Evolutionary conservation across 2,113 vertebrate species (phyloP).

Genomic region (Trachemys scripta): DNA sequence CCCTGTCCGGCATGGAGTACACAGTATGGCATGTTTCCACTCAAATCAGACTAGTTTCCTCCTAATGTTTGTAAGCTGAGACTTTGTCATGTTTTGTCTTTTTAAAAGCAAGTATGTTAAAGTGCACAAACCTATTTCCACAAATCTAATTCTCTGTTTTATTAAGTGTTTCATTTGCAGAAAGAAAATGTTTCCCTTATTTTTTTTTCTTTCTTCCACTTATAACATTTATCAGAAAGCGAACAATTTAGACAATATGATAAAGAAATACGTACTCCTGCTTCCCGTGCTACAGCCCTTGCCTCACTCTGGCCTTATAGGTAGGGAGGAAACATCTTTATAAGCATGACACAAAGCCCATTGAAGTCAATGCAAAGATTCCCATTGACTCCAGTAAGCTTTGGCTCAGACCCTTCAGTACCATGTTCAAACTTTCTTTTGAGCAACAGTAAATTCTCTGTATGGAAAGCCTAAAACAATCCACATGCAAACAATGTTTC

Average conservation of each 20-base stretch:
- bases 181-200: background rate
- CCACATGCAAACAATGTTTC: background rate
- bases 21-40: background rate
- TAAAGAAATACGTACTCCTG: background rate
- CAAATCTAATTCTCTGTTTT: conserved; percentile 36
- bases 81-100: background rate
- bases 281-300: background rate
- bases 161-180: conserved; percentile 50
- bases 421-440: background rate
- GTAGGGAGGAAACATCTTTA: background rate
- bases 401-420: background rate
- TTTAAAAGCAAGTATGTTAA: conserved; percentile 10
- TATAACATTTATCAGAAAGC: background rate
- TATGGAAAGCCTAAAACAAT: background rate
- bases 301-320: background rate
- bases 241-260: background rate
- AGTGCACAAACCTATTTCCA: background rate
- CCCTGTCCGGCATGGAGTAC: background rate
- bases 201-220: background rate
- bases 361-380: background rate
- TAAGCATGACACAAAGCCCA: background rate
- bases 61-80: background rate
- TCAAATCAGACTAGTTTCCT: background rate
- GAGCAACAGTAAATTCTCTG: background rate
- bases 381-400: background rate